Conservation (phyloP, 2,888 invertebrate genomes). For the Sicus ferrugineus region DNA sequence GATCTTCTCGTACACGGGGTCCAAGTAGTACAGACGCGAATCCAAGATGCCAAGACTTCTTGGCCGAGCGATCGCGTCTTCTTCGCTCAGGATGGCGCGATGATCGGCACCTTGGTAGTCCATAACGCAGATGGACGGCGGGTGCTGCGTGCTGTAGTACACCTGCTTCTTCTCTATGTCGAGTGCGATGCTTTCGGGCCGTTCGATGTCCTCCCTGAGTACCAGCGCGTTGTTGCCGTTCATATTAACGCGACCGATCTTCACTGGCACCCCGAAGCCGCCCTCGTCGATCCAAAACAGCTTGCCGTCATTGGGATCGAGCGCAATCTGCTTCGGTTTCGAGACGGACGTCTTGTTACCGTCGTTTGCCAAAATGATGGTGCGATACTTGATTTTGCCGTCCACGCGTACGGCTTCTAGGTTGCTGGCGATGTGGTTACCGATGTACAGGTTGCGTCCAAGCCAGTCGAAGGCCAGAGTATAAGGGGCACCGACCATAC, state of each 20-base stretch:
- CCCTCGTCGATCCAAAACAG: conserved; percentile 98
- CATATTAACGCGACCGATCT: conserved; percentile 92
- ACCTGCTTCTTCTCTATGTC: conserved; percentile 83
- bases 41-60: conserved; percentile 84
- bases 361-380: conserved; percentile 88
- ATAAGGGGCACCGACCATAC: conserved; percentile 90
- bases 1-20: conserved; percentile 88
- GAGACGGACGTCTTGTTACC: conserved; percentile 87
- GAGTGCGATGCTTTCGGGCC: conserved; percentile 85
- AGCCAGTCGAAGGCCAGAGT: conserved; percentile 97
- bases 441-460: conserved; percentile 92
- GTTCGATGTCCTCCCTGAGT: conserved; percentile 74
- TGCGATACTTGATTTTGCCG: conserved; percentile 82
- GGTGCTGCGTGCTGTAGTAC: conserved; percentile 86
- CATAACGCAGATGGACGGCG: conserved; percentile 75
- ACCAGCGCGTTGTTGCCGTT: conserved; percentile 84
- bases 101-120: conserved; percentile 77
- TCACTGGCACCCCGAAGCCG: conserved; percentile 85
- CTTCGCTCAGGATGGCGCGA: conserved; percentile 73
- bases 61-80: conserved; percentile 78
- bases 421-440: conserved; percentile 87
- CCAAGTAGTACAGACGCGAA: conserved; percentile 84
- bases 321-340: conserved; percentile 83
- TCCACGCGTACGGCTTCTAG: conserved; percentile 89
- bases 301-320: conserved; percentile 93